A percentile compares a stretch with the other conserved stretches of the same genome.
These are phyloP conservation scores for Amphipyra tragopoginis DNA, from an alignment of 2,888 invertebrate genomes.

Conservation along the genomic window DNA sequence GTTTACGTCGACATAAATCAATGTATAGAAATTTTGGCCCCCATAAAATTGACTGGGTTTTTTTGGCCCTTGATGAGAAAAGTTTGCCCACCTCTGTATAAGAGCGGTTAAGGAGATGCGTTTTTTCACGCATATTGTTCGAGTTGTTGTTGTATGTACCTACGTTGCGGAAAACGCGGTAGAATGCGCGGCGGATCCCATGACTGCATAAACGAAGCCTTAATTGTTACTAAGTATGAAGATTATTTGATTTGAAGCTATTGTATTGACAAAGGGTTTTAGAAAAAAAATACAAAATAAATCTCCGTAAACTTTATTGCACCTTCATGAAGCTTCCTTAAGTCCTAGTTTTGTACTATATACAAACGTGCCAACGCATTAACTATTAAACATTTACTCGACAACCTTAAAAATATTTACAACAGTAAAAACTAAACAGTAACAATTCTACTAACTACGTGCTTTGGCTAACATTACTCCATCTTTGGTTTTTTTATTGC, in stretches of 20 bases:
- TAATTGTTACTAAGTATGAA: too few species aligned
- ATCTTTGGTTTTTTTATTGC: slow-evolving; percentile 72
- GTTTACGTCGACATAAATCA: too few species aligned
- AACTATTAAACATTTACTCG: slow-evolving; percentile 75
- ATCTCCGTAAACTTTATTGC: slow-evolving; percentile 72
- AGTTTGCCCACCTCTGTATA: too few species aligned
- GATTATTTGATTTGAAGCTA: not conserved
- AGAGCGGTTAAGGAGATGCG: too few species aligned
- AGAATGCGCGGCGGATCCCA: too few species aligned
- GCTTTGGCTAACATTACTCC: slow-evolving; percentile 60
- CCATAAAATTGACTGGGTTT: too few species aligned
- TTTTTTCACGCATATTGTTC: too few species aligned
- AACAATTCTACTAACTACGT: slow-evolving; percentile 79
- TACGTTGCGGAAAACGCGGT: too few species aligned
- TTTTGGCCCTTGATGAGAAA: too few species aligned
- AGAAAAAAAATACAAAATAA: slow-evolving; percentile 26
- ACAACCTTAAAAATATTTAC: slow-evolving; percentile 80
- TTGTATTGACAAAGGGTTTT: not conserved
- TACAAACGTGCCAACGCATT: slow-evolving; percentile 81
- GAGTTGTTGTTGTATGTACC: too few species aligned
- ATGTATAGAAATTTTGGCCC: too few species aligned
- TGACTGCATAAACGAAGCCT: too few species aligned
- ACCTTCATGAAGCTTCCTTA: slow-evolving; percentile 78
- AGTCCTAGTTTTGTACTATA: slow-evolving; percentile 80
- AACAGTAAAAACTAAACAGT: slow-evolving; percentile 71